phyloP scores from a whole-genome alignment of 2,113 vertebrate species.

The Ailuropoda melanoleuca region DNA sequence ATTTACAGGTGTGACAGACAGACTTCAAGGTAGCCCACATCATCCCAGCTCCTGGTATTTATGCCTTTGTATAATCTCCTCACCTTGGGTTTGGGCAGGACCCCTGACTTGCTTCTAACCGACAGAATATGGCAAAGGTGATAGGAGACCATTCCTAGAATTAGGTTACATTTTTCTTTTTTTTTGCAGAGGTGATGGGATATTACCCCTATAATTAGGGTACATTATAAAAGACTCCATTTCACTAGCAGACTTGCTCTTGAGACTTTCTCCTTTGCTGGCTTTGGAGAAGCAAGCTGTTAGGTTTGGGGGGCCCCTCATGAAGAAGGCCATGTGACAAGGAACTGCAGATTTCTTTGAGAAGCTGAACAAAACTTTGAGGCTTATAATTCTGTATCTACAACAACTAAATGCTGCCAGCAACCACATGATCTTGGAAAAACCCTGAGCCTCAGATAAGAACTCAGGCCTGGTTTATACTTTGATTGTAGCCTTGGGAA shows the following conservation, averaged over 20 bases:
- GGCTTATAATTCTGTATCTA: not conserved
- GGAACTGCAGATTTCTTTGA: not conserved
- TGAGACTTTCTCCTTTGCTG: not conserved
- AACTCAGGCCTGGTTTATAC: not conserved
- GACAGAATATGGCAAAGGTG: not conserved
- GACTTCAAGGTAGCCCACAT: not conserved
- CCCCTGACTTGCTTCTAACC: not conserved
- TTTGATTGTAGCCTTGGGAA: not conserved
- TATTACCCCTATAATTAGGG: not conserved
- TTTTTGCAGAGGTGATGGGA: not conserved
- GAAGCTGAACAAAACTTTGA: not conserved
- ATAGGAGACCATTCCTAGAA: not conserved
- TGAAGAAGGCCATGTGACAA: not conserved
- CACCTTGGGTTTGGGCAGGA: not conserved
- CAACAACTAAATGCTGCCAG: not conserved
- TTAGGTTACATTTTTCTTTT: no score
- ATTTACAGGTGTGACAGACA: not conserved
- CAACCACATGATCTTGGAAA: not conserved
- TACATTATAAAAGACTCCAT: not conserved
- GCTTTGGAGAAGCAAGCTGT: not conserved
- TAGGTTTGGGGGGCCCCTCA: fast-evolving
- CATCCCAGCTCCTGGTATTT: not conserved
- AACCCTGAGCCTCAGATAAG: not conserved
- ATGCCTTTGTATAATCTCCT: not conserved
- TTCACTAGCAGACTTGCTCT: not conserved